Conservation (phyloP, 2,888 invertebrate species). For the Macaria notata region DNA sequence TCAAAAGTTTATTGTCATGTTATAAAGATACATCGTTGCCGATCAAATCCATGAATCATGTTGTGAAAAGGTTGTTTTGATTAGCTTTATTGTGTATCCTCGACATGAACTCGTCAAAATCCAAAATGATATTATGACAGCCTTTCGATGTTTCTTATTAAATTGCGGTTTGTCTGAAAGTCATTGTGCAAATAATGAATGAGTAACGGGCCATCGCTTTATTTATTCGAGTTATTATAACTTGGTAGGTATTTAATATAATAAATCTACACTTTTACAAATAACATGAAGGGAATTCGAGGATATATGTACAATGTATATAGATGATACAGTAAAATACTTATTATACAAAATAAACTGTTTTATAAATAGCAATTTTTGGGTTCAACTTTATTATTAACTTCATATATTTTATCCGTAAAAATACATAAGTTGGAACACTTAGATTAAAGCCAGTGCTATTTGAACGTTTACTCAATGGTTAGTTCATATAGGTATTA, state of each 20-base stretch:
- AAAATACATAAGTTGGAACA: too few relatives aligned
- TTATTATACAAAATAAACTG: too few relatives aligned
- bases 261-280: too few relatives aligned
- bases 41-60: constrained; percentile 3
- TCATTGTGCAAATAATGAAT: constrained; percentile 16
- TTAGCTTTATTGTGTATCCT: constrained; percentile 17
- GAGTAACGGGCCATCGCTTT: background rate
- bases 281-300: too few relatives aligned
- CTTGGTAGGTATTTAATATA: background rate
- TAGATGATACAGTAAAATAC: too few relatives aligned
- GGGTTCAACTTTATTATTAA: too few relatives aligned
- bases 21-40: constrained; percentile 2
- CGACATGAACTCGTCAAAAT: constrained; percentile 10
- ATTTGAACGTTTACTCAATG: too few relatives aligned
- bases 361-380: too few relatives aligned
- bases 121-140: constrained; percentile 4
- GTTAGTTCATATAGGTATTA: too few relatives aligned
- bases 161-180: background rate
- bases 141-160: constrained; percentile 3
- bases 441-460: too few relatives aligned
- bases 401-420: too few relatives aligned
- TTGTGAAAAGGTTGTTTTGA: constrained; percentile 14
- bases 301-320: too few relatives aligned
- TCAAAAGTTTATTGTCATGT: constrained; percentile 15
- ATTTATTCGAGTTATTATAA: constrained; percentile 14